Evolutionary conservation across 2,113 vertebrate genomes (phyloP).

Genomic region (Callopanchax toddi): DNA sequence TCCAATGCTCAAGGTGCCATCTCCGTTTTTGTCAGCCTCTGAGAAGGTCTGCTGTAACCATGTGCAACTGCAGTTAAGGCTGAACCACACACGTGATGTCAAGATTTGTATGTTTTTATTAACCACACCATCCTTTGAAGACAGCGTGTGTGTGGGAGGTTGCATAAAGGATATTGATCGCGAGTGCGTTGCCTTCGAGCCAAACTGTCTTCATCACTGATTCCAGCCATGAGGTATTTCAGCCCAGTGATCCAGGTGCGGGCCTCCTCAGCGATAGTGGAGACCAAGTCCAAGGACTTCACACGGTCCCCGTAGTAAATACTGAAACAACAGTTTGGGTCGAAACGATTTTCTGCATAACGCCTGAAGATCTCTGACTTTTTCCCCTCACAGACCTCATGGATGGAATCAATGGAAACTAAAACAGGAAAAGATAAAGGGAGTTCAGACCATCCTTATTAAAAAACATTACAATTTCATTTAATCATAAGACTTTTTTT

Average conservation of each 20-base stretch:
- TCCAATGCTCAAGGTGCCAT: conserved; percentile 90
- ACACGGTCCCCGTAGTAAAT: conserved; percentile 92
- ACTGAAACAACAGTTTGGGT: conserved; percentile 97
- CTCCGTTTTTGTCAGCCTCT: conserved; percentile 95
- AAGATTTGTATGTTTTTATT: background rate
- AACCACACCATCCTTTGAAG: background rate
- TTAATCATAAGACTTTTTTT: no score
- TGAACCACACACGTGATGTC: background rate
- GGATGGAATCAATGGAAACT: conserved; percentile 91
- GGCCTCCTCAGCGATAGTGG: conserved; percentile 84
- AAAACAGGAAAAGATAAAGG: conserved; percentile 12
- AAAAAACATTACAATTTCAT: no score
- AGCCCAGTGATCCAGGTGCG: conserved; percentile 95
- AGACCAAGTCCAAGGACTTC: conserved; percentile 92
- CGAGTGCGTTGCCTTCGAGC: conserved; percentile 92
- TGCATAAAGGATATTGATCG: conserved; percentile 93
- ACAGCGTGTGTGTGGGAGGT: background rate
- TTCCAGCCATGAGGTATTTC: conserved; percentile 95
- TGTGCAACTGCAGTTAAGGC: conserved; percentile 84
- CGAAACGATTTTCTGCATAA: conserved; percentile 87
- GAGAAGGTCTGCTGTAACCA: conserved; percentile 98
- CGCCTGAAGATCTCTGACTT: conserved; percentile 94
- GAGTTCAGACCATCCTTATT: no score
- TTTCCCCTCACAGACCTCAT: conserved; percentile 93
- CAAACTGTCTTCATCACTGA: conserved; percentile 95